phyloP scores from a whole-genome alignment of 2,888 invertebrate species.

The Atherix ibis region DNA sequence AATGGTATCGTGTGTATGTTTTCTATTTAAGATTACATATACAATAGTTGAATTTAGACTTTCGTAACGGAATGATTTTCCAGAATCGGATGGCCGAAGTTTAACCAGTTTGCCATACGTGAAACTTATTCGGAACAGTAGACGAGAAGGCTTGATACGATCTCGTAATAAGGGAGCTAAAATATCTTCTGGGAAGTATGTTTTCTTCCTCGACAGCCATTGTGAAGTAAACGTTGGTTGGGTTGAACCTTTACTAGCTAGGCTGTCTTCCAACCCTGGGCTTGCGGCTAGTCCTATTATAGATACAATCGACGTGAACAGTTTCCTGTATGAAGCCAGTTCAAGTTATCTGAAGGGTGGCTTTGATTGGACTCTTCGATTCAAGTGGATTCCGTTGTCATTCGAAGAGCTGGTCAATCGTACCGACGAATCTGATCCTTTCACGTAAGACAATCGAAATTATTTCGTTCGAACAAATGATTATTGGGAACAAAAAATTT shows the following conservation, averaged over 20 bases:
- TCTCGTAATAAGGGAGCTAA: conserved; percentile 29
- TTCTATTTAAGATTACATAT: not conserved
- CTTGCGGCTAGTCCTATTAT: conserved; percentile 33
- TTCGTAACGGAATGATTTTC: not conserved
- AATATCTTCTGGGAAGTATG: conserved; percentile 24
- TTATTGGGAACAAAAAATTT: not conserved
- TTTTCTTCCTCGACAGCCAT: conserved; percentile 33
- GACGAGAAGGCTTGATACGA: conserved; percentile 26
- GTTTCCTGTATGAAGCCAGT: conserved; percentile 26
- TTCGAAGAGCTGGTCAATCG: conserved; percentile 14
- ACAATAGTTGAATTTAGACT: too few relatives aligned
- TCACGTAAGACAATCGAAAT: conserved; percentile 13
- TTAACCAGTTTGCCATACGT: conserved; percentile 10
- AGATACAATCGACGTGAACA: conserved; percentile 32
- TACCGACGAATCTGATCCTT: conserved; percentile 12
- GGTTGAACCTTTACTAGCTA: conserved; percentile 33
- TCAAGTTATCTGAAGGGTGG: conserved; percentile 31
- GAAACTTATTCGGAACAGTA: conserved; percentile 17
- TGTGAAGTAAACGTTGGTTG: conserved; percentile 31
- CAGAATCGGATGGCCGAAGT: conserved; percentile 7
- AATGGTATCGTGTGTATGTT: conserved; percentile 17
- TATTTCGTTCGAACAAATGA: too few relatives aligned
- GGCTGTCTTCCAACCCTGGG: conserved; percentile 13
- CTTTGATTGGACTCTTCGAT: conserved; percentile 37
- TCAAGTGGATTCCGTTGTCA: conserved; percentile 31